A percentile compares a stretch with the other conserved stretches of the same genome.
phyloP scores from a whole-genome alignment of 2,113 vertebrate genomes.

The Malurus melanocephalus region DNA sequence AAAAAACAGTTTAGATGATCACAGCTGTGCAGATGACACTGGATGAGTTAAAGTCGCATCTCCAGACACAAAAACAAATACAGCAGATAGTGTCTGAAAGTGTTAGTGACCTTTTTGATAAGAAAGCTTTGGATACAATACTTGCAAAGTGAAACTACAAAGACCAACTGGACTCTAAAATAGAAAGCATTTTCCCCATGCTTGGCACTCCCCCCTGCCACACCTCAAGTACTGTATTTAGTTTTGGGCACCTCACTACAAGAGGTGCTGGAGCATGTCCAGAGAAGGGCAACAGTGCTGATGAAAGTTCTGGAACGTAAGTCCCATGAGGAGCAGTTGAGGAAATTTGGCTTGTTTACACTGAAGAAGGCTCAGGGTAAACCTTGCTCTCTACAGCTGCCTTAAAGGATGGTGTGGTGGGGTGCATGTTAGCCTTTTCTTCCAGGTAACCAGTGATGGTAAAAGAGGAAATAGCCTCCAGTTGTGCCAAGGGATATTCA shows the following conservation, averaged over 20 bases:
- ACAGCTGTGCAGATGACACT: neutral
- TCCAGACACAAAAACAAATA: neutral
- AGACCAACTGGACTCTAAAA: neutral
- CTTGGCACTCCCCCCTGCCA: neutral
- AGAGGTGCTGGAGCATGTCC: neutral
- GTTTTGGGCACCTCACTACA: neutral
- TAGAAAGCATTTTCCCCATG: neutral
- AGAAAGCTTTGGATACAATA: neutral
- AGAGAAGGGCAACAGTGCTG: neutral
- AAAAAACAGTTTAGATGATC: neutral
- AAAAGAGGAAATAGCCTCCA: neutral
- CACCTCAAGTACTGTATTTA: neutral
- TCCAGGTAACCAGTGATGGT: neutral
- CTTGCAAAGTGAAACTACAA: neutral
- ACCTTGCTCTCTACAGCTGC: neutral
- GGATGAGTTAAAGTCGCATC: neutral
- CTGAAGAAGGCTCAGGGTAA: neutral
- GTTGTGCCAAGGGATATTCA: neutral
- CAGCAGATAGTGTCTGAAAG: neutral
- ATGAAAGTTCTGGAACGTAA: neutral
- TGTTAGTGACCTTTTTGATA: neutral
- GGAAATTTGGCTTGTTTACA: neutral
- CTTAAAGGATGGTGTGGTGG: neutral
- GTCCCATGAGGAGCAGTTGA: neutral
- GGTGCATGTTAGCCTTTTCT: neutral